These are phyloP conservation scores for Ia io DNA, from an alignment of 2,113 vertebrate species.

Conservation along the genomic window DNA sequence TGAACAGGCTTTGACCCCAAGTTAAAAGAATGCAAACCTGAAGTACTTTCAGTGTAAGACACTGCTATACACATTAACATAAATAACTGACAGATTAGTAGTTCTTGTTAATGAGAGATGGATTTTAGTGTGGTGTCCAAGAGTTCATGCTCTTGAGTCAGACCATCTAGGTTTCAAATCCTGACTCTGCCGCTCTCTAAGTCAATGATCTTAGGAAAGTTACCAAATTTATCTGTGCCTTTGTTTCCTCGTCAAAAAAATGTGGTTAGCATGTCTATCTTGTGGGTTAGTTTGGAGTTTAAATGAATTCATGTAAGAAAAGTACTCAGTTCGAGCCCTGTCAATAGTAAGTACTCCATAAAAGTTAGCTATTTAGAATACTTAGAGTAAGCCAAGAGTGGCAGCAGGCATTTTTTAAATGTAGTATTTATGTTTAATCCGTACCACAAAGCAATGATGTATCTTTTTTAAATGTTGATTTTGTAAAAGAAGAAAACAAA, in stretches of 20 bases:
- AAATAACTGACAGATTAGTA: neutral
- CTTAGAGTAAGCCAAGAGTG: neutral
- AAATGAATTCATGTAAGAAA: neutral
- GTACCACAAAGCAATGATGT: neutral
- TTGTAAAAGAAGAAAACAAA: neutral
- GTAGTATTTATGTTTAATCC: neutral
- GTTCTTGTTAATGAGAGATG: neutral
- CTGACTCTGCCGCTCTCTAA: neutral
- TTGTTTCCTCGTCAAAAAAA: neutral
- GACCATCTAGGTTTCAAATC: neutral
- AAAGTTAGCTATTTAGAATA: neutral
- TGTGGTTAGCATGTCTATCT: neutral
- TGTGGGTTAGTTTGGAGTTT: neutral
- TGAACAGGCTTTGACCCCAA: neutral
- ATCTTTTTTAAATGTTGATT: neutral
- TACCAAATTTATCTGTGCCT: neutral
- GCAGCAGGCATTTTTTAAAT: neutral
- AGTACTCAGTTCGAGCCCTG: neutral
- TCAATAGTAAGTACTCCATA: neutral
- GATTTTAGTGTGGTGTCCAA: neutral
- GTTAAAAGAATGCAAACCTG: neutral
- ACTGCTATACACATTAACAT: neutral
- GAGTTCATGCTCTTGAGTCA: neutral
- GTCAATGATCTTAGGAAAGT: neutral
- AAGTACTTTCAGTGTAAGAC: neutral